Base-by-base conservation (phyloP, 1,140 invertebrate species). In the Zaprionus kolodkinae region DNA sequence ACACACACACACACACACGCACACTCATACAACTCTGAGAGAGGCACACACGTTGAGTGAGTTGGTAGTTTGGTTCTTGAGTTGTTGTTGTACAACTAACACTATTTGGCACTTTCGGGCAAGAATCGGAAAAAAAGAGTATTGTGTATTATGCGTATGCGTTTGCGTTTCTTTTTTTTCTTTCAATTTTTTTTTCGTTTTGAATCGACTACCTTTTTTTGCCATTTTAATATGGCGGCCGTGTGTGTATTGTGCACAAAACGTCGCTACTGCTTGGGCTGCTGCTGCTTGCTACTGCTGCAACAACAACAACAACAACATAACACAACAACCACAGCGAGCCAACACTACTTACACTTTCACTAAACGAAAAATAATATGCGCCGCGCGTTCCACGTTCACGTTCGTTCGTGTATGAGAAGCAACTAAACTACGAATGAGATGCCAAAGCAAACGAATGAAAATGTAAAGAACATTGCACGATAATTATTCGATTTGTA, bases 311-410 rank as follows among this genome's bases (percentile, higher is more conserved):
- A 57, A 65, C 69, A 74, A 70, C 66, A 63, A 48, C 33, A 67
- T 15, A 52, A 52, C 27, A 65, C 76, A 78, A 70, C 64, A 77
- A 80, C 71, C 65, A 76, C 69, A 76, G 61, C 55, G 33, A 72
- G 62, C 40, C 71, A 79, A 74, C 66, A 79, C 78, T 81, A 81
- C 79, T 81, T 81, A 81, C 78, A 81, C 78, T 81, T 81, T 81
- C 78, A 81, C 78, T 81, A 80, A 81, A 81, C 78, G 78, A 81
- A 80, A 81, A 81, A 81, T 79, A 80, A 80, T 81, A 65, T 80
- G 72, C 72, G 67, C 77, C 78, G 78, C 78, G 78, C 78, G 78
- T 81, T 63, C 72, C 72, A 62, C 78, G 72, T 78, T 64, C 76
- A 78, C 76, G 72, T 79, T 76, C 67, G 66, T 72, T 79, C 67